phyloP scores from a whole-genome alignment of 53 echinoderm and acorn worm species.

The Actinopyga echinites region DNA sequence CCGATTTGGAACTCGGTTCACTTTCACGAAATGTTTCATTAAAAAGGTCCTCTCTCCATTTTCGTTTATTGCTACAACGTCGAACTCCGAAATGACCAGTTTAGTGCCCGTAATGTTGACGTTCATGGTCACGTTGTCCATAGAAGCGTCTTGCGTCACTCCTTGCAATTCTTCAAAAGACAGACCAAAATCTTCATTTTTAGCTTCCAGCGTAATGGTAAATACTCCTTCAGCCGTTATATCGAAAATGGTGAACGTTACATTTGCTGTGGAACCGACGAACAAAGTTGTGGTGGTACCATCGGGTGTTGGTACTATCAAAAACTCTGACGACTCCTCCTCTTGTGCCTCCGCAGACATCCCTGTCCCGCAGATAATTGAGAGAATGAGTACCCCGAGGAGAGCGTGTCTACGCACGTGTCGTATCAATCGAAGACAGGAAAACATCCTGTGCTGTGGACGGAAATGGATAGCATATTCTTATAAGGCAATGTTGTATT shows the following conservation, averaged over 20 bases:
- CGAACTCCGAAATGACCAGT: conserved; percentile 45
- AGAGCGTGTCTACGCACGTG: no score
- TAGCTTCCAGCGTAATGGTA: neutral
- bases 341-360: no score
- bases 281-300: neutral
- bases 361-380: no score
- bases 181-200: neutral
- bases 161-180: neutral
- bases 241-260: neutral
- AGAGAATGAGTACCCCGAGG: no score
- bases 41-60: neutral
- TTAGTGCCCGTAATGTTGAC: neutral
- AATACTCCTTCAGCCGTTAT: neutral
- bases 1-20: conserved; percentile 40
- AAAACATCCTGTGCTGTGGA: no score
- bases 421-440: no score
- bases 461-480: no score
- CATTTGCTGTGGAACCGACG: neutral
- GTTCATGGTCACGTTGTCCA: conserved; percentile 12
- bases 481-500: no score
- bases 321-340: neutral
- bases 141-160: neutral
- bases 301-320: neutral
- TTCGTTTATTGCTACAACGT: conserved; percentile 24
- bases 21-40: conserved; percentile 40